Evolutionary conservation across 2,113 vertebrate genomes (phyloP), one percentile per base, ranked within the genome.

Genomic region (Leptobrachium leishanense): DNA sequence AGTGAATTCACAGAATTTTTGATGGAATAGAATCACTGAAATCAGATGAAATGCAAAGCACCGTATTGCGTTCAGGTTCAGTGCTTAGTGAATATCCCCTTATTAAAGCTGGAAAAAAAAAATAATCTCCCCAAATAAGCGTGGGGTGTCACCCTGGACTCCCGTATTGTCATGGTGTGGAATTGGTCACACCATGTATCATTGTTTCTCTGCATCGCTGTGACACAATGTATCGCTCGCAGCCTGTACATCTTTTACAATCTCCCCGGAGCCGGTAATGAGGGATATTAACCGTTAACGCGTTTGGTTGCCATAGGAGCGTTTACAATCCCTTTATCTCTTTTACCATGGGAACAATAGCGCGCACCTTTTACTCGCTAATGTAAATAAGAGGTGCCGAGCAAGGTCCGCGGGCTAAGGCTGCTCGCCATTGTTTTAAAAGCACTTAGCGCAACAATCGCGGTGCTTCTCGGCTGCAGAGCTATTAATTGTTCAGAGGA

Each of bases 261-360:
- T n/a, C 20, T 6, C 20, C 2, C n/a, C 8, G 57, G 5, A 10
- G 12, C n/a, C 6, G 43, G 20, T 46, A 31, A 74, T 63, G 39
- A 42, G 1, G 53, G 46, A 8, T 31, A 0, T 59, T 12, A 72
- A 10, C n/a, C 7, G 12, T 13, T 64, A 50, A 8, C 59, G 39
- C 1, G 7, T 40, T 12, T 44, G 1, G 74, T 75, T 75, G 54
- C 63, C 74, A 67, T 67, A 75, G 74, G 62, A 75, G 74, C 74
- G 41, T 3, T 54, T 13, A 10, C 31, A 43, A 65, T 46, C 3
- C 55, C 40, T 15, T 75, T 66, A 54, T 76, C 46, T 68, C 65
- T 43, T 39, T 76, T 57, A 68, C 65, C 44, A 43, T 20, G 1
- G 39, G 57, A 54, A 67, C 64, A 12, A 55, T 55, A 43, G 15